A percentile compares a stretch with the other conserved stretches of the same genome.
phyloP scores from a whole-genome alignment of 2,113 vertebrate genomes.

The Orientallactaga bullata region DNA sequence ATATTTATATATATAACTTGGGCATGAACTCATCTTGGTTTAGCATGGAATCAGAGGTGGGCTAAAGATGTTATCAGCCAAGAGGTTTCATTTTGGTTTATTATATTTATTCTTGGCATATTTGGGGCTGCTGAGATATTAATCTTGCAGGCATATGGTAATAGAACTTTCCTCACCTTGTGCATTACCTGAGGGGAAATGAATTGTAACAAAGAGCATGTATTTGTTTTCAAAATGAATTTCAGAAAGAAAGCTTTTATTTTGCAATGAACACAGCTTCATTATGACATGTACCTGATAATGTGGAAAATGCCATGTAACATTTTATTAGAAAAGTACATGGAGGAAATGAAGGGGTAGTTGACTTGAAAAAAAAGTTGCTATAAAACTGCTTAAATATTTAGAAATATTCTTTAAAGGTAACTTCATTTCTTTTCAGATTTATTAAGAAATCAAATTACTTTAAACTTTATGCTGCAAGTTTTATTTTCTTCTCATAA shows the following conservation, averaged over 20 bases:
- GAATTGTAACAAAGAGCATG: slow-evolving; percentile 50
- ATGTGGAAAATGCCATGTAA: slow-evolving; percentile 32
- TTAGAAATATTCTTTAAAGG: slow-evolving; percentile 23
- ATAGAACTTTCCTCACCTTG: slow-evolving; percentile 71
- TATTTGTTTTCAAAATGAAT: slow-evolving; percentile 73
- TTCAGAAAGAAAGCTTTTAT: slow-evolving; percentile 61
- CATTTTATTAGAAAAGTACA: slow-evolving; percentile 48
- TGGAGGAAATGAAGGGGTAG: neutral
- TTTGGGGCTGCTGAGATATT: slow-evolving; percentile 74
- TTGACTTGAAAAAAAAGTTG: neutral
- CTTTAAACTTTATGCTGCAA: neutral
- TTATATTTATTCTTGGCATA: slow-evolving; percentile 76
- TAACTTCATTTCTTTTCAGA: slow-evolving; percentile 27
- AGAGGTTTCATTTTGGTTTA: slow-evolving; percentile 75
- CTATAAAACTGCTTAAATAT: neutral
- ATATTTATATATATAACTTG: neutral
- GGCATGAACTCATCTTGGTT: slow-evolving; percentile 26
- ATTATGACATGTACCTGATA: slow-evolving; percentile 12
- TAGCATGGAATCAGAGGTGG: slow-evolving; percentile 29
- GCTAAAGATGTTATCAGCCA: slow-evolving; percentile 66
- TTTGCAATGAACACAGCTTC: slow-evolving; percentile 51
- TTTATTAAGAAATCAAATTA: neutral
- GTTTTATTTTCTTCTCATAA: neutral
- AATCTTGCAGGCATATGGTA: slow-evolving; percentile 74
- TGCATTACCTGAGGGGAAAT: slow-evolving; percentile 73